A percentile compares a stretch with the other conserved stretches of the same genome.
phyloP scores from a whole-genome alignment of 1,140 invertebrate genomes.

The Drosophila sp. region DNA sequence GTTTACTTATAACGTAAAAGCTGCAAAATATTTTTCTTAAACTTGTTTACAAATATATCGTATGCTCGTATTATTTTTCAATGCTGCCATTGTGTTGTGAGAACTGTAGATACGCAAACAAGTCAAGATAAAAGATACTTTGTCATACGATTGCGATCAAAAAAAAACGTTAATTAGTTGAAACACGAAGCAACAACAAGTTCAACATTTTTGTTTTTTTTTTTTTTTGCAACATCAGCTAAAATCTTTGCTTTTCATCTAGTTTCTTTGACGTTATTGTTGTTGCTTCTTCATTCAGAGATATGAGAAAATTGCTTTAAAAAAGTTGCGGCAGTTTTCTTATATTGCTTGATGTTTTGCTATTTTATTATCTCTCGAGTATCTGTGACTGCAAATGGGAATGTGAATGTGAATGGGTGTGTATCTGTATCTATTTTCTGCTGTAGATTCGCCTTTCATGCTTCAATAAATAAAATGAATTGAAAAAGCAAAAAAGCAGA shows the following conservation, averaged over 20 bases:
- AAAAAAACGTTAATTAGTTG: conserved; percentile 44
- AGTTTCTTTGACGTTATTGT: not conserved
- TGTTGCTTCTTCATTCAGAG: conserved; percentile 1
- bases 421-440: conserved; percentile 51
- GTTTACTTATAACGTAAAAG: too few species aligned
- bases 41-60: not conserved
- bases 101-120: not conserved
- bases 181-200: conserved; percentile 1
- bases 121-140: conserved; percentile 23
- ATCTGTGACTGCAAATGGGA: conserved; percentile 15
- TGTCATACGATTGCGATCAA: conserved; percentile 34
- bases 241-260: conserved; percentile 26
- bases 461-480: conserved; percentile 83
- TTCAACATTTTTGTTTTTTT: conserved; percentile 14
- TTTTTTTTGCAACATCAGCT: conserved; percentile 36
- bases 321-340: conserved; percentile 61
- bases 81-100: not conserved
- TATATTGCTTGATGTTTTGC: conserved; percentile 54
- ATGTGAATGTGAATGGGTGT: conserved; percentile 27
- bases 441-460: conserved; percentile 71
- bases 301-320: conserved; percentile 5
- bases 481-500: conserved; percentile 77
- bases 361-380: conserved; percentile 61
- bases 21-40: too few species aligned
- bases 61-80: too few species aligned